Conservation (phyloP, 2,797 vertebrate species). For the Erethizon dorsatum region DNA sequence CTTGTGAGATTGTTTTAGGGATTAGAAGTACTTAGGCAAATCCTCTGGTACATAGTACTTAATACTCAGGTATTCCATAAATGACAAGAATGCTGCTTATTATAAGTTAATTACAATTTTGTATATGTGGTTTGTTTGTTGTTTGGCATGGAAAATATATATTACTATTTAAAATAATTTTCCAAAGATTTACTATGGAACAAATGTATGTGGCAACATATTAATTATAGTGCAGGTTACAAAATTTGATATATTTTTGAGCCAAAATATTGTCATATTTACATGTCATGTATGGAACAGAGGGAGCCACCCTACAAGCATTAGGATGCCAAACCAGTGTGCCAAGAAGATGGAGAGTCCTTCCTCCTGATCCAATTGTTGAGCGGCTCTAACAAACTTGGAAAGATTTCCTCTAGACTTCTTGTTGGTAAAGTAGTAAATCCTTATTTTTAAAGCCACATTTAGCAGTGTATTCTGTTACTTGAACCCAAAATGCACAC, state of each 20-base stretch:
- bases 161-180: constrained; percentile 49
- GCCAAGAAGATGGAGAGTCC: neutral
- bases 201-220: constrained; percentile 3
- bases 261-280: neutral
- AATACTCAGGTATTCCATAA: neutral
- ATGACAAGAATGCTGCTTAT: constrained; percentile 17
- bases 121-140: neutral
- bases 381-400: neutral
- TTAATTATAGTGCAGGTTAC: neutral
- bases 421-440: neutral
- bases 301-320: neutral
- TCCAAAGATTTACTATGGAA: constrained; percentile 36
- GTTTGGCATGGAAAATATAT: neutral
- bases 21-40: neutral
- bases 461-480: neutral
- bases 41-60: neutral
- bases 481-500: neutral
- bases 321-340: neutral
- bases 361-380: neutral
- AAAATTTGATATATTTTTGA: neutral
- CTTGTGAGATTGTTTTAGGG: neutral
- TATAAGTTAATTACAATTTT: neutral
- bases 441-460: neutral
- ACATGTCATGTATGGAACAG: neutral
- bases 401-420: neutral